Evolutionary conservation across 2,113 vertebrate genomes (phyloP).

Genomic region (Sylvietta virens): DNA sequence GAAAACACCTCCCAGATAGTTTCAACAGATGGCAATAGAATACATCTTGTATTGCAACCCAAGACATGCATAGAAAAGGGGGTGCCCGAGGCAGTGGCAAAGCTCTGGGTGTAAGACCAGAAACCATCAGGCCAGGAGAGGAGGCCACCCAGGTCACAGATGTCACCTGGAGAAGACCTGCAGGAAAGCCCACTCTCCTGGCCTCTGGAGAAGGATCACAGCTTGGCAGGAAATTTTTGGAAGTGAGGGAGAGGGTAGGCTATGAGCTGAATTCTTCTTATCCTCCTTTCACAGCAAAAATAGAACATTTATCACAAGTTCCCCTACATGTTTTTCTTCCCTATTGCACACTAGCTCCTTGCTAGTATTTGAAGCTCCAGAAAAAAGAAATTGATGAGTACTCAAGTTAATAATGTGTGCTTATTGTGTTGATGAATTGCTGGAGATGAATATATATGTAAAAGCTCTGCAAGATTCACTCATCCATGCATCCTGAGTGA

Average conservation of each 20-base stretch:
- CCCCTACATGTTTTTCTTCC: conserved; percentile 28
- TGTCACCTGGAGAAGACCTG: not conserved
- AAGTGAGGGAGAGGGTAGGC: not conserved
- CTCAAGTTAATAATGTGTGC: conserved; percentile 46
- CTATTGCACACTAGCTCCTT: not conserved
- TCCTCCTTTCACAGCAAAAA: conserved; percentile 25
- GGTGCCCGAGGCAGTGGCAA: not conserved
- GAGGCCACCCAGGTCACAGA: not conserved
- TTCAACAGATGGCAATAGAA: too few species aligned
- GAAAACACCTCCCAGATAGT: too few species aligned
- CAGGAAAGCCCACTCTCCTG: not conserved
- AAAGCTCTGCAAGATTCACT: conserved; percentile 42
- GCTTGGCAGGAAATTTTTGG: not conserved
- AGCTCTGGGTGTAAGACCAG: not conserved
- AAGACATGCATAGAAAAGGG: not conserved
- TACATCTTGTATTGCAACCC: too few species aligned
- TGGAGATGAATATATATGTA: conserved; percentile 42
- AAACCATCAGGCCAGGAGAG: not conserved
- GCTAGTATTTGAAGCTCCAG: conserved; percentile 18
- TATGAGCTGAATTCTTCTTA: not conserved
- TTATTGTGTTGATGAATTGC: conserved; percentile 60
- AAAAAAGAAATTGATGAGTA: conserved; percentile 38
- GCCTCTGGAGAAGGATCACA: not conserved
- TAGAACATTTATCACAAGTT: conserved; percentile 38
- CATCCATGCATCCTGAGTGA: conserved; percentile 29